These are phyloP conservation scores for Circaetus gallicus DNA, from an alignment of 2,113 vertebrate genomes.

Conservation along the genomic window DNA sequence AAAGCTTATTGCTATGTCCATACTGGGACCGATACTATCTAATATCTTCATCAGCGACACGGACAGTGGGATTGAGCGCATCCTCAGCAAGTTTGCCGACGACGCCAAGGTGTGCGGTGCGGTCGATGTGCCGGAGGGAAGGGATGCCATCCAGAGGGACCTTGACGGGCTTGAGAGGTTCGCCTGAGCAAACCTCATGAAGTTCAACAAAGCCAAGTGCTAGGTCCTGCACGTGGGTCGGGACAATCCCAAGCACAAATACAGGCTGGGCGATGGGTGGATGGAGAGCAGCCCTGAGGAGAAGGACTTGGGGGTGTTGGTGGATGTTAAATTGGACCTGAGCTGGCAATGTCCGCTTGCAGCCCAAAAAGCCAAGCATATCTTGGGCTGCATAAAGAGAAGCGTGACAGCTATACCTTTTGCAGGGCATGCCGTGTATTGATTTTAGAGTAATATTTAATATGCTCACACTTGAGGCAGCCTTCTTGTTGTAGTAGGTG, in stretches of 20 bases:
- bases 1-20: neutral
- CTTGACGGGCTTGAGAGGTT: accelerated
- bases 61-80: neutral
- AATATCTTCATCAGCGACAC: no score
- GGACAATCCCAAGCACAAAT: neutral
- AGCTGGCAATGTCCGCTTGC: neutral
- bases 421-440: neutral
- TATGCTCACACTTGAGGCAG: neutral
- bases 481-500: neutral
- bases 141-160: no score
- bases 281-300: neutral
- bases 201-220: neutral
- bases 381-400: neutral
- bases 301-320: accelerated
- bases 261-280: accelerated
- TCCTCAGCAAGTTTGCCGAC: no score
- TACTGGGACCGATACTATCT: no score
- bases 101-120: neutral
- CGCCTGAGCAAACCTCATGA: accelerated
- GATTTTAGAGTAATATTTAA: neutral
- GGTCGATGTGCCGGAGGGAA: accelerated
- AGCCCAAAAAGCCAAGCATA: neutral
- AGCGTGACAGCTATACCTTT: neutral
- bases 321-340: no score
- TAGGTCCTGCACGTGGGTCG: accelerated